Conservation (phyloP, 2,888 invertebrate genomes). For the Idaea aversata region DNA sequence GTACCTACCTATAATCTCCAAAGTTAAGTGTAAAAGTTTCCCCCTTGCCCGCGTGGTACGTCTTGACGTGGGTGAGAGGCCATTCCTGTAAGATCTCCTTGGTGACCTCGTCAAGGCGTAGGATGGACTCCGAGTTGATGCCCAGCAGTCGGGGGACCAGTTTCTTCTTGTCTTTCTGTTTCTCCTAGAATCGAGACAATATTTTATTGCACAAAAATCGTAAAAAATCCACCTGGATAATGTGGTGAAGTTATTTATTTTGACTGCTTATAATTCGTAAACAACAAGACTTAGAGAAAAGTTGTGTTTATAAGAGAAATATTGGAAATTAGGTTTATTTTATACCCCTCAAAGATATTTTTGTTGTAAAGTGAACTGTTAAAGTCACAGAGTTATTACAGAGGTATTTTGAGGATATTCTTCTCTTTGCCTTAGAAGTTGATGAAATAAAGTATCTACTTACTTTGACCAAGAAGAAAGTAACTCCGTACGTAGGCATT, state of each 20-base stretch:
- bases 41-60: slow-evolving; percentile 96
- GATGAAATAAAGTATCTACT: slow-evolving; percentile 6
- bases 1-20: slow-evolving; percentile 90
- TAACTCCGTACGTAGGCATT: slow-evolving; percentile 98
- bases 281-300: too few species aligned
- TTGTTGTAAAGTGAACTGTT: too few species aligned
- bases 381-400: too few species aligned
- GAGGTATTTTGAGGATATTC: too few species aligned
- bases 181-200: slow-evolving; percentile 81
- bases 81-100: slow-evolving; percentile 98
- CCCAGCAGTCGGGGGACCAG: slow-evolving; percentile 98
- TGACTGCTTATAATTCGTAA: too few species aligned
- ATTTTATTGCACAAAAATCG: neutral
- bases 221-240: too few species aligned
- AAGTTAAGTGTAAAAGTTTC: slow-evolving; percentile 99
- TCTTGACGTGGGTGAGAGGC: slow-evolving; percentile 96
- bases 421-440: too few species aligned
- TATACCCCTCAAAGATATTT: too few species aligned
- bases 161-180: slow-evolving; percentile 98
- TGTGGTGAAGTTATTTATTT: too few species aligned
- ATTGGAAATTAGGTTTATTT: too few species aligned
- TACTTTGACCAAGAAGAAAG: slow-evolving; percentile 98
- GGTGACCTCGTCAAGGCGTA: slow-evolving; percentile 97
- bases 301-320: too few species aligned
- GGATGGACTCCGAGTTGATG: slow-evolving; percentile 97